These are phyloP conservation scores for Aphodius granarius DNA, from an alignment of 2,888 invertebrate species.

Conservation along the genomic window DNA sequence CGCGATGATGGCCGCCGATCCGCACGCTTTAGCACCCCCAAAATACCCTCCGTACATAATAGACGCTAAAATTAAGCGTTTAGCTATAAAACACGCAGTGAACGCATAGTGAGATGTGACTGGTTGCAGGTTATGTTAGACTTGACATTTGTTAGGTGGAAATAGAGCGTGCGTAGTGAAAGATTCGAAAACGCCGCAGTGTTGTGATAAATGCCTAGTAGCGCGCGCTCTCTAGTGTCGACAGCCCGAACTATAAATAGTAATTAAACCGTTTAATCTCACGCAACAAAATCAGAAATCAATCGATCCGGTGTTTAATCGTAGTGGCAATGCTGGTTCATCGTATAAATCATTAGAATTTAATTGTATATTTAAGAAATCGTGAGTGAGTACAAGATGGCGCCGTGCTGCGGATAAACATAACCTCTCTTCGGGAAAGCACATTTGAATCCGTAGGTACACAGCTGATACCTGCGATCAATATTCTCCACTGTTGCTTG, in stretches of 20 bases:
- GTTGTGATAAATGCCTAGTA: not conserved
- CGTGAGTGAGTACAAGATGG: not conserved
- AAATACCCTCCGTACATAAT: not conserved
- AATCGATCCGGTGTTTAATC: not conserved
- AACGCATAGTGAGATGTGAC: not conserved
- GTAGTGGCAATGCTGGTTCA: not conserved
- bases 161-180: not conserved
- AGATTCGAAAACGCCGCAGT: not conserved
- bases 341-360: not conserved
- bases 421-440: not conserved
- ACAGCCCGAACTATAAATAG: not conserved
- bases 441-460: not conserved
- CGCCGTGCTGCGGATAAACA: slow-evolving; percentile 4
- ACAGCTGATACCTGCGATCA: slow-evolving; percentile 30
- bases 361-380: not conserved
- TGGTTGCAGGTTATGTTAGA: not conserved
- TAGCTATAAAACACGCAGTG: not conserved
- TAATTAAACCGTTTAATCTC: not conserved
- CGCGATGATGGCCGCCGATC: slow-evolving; percentile 1
- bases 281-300: not conserved
- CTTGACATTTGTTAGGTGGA: not conserved
- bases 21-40: slow-evolving; percentile 12
- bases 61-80: not conserved
- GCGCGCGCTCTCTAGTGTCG: not conserved
- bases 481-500: slow-evolving; percentile 40